Conservation (phyloP, 1,140 invertebrate genomes). For the Ostrea denselamellosa region DNA sequence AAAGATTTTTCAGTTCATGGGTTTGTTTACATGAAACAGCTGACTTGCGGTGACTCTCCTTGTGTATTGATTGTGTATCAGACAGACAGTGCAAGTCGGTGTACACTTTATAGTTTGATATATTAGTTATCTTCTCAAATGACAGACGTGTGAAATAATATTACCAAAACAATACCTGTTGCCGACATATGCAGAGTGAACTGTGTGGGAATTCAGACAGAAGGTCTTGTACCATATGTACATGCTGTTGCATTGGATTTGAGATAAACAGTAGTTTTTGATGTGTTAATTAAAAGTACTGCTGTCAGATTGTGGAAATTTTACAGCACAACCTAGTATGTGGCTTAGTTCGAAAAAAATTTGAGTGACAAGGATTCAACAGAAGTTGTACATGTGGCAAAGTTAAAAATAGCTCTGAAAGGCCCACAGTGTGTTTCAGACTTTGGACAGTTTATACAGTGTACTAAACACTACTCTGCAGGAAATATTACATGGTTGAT, state of each 20-base stretch:
- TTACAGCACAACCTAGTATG: background rate
- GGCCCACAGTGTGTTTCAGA: background rate
- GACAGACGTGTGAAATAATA: background rate
- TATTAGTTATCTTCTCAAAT: background rate
- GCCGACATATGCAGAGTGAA: background rate
- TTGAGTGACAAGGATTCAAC: background rate
- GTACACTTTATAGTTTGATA: background rate
- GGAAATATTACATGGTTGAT: background rate
- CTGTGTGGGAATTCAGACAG: background rate
- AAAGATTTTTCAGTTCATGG: background rate
- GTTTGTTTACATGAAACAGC: conserved; percentile 31
- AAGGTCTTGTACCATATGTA: background rate
- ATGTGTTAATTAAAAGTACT: background rate
- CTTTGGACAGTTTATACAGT: background rate
- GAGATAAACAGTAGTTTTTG: background rate
- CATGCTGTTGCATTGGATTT: background rate
- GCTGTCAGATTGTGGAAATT: background rate
- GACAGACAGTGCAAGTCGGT: too few relatives aligned
- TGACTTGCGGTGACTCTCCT: background rate
- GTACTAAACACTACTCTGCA: background rate
- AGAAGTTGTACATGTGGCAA: conserved; percentile 23
- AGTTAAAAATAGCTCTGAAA: conserved; percentile 13
- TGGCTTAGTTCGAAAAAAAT: background rate
- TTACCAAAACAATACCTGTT: background rate
- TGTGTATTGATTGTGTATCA: background rate